These are phyloP conservation scores for Drosophila ironensis DNA, from an alignment of 1,140 invertebrate species.

Conservation along the genomic window DNA sequence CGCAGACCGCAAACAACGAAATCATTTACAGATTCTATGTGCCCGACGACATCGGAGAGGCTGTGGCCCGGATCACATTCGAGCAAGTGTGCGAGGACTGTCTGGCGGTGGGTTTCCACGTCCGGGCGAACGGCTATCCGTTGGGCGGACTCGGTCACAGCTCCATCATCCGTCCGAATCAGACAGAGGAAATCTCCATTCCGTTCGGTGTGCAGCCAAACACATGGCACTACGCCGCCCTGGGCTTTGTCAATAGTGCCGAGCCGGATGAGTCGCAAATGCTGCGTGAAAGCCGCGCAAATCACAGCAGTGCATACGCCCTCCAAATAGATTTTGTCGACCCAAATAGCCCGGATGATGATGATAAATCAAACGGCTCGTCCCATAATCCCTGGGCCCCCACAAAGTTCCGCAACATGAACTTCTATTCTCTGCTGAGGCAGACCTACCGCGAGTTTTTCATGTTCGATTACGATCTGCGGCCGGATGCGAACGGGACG, in stretches of 20 bases:
- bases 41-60: conserved; percentile 67
- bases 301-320: conserved; percentile 30
- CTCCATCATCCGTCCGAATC: conserved; percentile 59
- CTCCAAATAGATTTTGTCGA: conserved; percentile 57
- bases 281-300: background rate
- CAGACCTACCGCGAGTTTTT: conserved; percentile 88
- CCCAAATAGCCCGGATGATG: conserved; percentile 12
- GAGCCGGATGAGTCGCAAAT: conserved; percentile 22
- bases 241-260: conserved; percentile 75
- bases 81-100: conserved; percentile 57
- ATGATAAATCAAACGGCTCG: background rate
- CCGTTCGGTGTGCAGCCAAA: conserved; percentile 84
- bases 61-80: conserved; percentile 60
- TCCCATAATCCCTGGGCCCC: conserved; percentile 62
- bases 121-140: conserved; percentile 71
- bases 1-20: conserved; percentile 58
- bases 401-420: conserved; percentile 61
- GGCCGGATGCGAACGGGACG: conserved; percentile 84
- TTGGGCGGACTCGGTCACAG: conserved; percentile 47
- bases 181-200: conserved; percentile 65
- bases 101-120: conserved; percentile 61
- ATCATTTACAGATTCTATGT: conserved; percentile 82
- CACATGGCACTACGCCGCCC: conserved; percentile 84
- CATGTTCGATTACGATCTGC: conserved; percentile 87
- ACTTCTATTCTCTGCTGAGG: conserved; percentile 84